Base-by-base conservation (phyloP, 2,113 vertebrate genomes). In the Heliornis fulica region DNA sequence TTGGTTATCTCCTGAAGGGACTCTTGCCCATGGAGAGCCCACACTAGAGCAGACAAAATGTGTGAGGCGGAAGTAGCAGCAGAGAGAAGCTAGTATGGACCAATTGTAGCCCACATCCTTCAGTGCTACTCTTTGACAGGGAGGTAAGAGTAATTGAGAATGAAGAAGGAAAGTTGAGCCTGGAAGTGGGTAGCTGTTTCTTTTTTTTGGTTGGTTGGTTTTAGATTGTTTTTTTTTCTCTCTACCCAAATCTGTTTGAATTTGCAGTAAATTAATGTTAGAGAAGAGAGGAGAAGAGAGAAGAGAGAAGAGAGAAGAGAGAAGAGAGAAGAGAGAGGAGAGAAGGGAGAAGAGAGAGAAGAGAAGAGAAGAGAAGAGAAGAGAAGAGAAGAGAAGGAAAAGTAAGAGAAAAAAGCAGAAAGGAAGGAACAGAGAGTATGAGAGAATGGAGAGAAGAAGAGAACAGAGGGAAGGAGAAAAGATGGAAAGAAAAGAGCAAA, bases 61-160 rank as follows among this genome's bases (percentile, higher is more conserved):
- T 17, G 15, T 22, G 74, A 59, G 53, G 25, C 34, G 31, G 36
- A 48, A 53, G 38, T 16, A 80, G 41, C 0, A 0, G 23, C 41
- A 76, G 43, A 81, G 50, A 50, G 54, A 28, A 68, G 25, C 48
- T 51, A 20, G 46, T 66, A 10, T 4, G 29, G 54, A 36, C 29
- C 32, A 40, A 46, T 16, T 41, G 20, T 75, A 66, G 34, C 8
- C 19, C 12, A 25, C 15, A 6, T 56, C 34, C 34, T n/a, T 60
- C 17, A 45, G 54, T 1, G 2, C 13, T 12, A 5, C 13, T 46
- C 45, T 9, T 2, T 43, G 31, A 19, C 15, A 15, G 65, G 26
- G 34, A 32, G 9, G 31, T 38, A 25, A n/a, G 40, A 51, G 46
- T n/a, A 65, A 46, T 16, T 0, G 1, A 6, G 15, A 81, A 6